Conservation (phyloP, 2,888 invertebrate genomes). For the Apamea epomidion region DNA sequence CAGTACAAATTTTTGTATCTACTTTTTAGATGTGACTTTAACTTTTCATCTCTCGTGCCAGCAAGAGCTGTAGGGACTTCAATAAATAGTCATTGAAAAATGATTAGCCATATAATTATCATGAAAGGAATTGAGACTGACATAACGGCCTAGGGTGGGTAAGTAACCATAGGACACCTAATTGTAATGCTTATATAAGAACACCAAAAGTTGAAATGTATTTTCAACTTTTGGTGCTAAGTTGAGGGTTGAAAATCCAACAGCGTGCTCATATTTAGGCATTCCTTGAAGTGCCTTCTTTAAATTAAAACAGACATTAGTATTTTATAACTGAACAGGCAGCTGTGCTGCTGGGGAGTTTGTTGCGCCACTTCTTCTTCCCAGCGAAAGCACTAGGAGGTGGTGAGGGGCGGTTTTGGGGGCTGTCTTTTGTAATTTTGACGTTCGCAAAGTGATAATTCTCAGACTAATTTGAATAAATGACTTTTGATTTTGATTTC, state of each 20-base stretch:
- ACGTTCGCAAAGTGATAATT: too few species aligned
- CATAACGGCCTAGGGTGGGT: neutral
- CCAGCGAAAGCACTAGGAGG: too few species aligned
- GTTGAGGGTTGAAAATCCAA: neutral
- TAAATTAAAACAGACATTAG: neutral
- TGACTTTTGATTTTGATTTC: too few species aligned
- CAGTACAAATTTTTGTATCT: neutral
- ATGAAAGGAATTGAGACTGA: neutral
- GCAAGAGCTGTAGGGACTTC: neutral
- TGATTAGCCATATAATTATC: neutral
- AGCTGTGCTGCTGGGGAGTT: too few species aligned
- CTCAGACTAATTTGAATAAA: too few species aligned
- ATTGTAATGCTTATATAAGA: neutral
- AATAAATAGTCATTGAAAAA: neutral
- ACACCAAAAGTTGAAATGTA: too few species aligned
- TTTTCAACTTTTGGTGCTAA: too few species aligned
- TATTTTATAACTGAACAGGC: too few species aligned
- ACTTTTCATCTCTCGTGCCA: neutral
- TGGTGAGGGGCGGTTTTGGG: too few species aligned
- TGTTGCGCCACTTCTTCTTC: too few species aligned
- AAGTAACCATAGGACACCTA: neutral
- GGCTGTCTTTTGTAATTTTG: too few species aligned
- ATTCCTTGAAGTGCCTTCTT: neutral
- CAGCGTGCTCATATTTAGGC: neutral
- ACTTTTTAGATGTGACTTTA: neutral